A percentile compares a stretch with the other conserved stretches of the same genome.
phyloP scores from a whole-genome alignment of 2,113 vertebrate species.

The Eptesicus fuscus region DNA sequence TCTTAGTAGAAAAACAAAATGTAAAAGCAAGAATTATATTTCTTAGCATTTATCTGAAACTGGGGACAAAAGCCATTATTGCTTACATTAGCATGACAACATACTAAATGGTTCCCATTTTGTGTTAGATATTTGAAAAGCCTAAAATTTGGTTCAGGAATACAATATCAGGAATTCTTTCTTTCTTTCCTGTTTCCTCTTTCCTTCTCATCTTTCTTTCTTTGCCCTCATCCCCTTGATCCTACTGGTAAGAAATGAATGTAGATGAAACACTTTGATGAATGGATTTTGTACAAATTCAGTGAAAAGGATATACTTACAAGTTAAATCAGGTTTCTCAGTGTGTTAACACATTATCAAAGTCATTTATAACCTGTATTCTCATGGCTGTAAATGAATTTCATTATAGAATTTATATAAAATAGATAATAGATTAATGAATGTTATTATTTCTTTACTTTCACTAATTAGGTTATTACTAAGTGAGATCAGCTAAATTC shows the following conservation, averaged over 20 bases:
- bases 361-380: conserved; percentile 57
- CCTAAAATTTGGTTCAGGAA: background rate
- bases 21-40: background rate
- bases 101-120: background rate
- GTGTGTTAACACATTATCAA: conserved; percentile 54
- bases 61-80: background rate
- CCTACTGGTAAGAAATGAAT: background rate
- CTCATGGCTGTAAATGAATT: conserved; percentile 42
- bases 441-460: conserved; percentile 65
- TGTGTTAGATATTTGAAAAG: background rate
- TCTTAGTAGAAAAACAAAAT: background rate
- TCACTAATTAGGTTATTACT: conserved; percentile 62
- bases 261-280: background rate
- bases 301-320: conserved; percentile 45
- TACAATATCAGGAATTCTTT: background rate
- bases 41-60: conserved; percentile 6
- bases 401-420: conserved; percentile 65
- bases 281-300: conserved; percentile 43
- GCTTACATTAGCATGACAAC: background rate
- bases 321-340: conserved; percentile 50
- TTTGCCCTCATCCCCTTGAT: background rate
- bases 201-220: background rate
- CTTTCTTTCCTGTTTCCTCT: background rate
- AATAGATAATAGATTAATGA: conserved; percentile 63
- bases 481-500: conserved; percentile 63